Base-by-base conservation (phyloP, 2,888 invertebrate genomes). In the Perdita meconis region DNA sequence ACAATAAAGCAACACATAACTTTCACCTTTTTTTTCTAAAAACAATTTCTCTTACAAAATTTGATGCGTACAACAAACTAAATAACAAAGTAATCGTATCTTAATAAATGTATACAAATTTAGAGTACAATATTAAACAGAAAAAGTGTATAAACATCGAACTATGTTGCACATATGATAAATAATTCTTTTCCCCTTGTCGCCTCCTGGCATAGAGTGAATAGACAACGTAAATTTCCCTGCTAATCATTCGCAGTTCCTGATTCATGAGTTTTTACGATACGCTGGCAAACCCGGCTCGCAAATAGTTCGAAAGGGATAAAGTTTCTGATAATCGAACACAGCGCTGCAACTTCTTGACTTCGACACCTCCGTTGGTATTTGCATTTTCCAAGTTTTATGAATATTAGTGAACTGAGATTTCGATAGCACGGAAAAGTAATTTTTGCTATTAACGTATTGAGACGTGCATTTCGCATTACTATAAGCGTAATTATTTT, bases 341-440 rank as follows among this genome's bases (percentile, higher is more conserved):
- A 87, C 65, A 12, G 80, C 71, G 57, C 75, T 80, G 73, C 85
- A 87, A 66, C 84, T 88, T 65, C 84, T 86, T 50, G 87, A 84
- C 57, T 87, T 88, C 16, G 82, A 77, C 13, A 86, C 42, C 42
- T 59, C 69, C 13, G 61, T 44, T 2, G 72, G 67, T 38, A 67
- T 63, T 59, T 74, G 79, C 47, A 78, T 73, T 63, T 81, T 74
- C 84, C 80, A 84, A 19, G 80, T 59, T 55, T 81, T 73, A 13
- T 77, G 76, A 24, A 77, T 44, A n/a, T 65, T 64, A 42, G 69
- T 57, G 38, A 73, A 86, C 22, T 82, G 83, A 36, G 71, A 74
- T 75, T 88, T 86, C 1, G 84, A 80, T 34, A 86, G 53, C 4
- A 78, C 73, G 60, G 88, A 74, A 50, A 85, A 87, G 47, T 78